phyloP scores from a whole-genome alignment of 2,797 vertebrate species.

The Bovichtus variegatus region DNA sequence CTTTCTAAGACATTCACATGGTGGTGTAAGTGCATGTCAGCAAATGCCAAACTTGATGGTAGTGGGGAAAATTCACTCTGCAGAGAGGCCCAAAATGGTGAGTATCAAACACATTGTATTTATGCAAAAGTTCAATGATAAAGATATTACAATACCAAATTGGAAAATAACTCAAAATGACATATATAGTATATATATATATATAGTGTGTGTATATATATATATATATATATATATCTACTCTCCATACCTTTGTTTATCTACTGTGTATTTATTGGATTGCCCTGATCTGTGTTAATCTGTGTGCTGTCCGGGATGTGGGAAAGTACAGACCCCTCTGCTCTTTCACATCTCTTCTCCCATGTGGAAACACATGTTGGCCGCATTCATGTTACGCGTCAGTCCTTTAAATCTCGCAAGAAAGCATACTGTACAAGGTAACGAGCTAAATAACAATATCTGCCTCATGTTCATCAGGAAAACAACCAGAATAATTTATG shows the following conservation, averaged over 20 bases:
- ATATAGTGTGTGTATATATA: too few species aligned
- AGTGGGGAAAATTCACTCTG: neutral
- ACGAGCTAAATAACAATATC: neutral
- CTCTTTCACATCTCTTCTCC: slow-evolving; percentile 14
- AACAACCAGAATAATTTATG: slow-evolving; percentile 17
- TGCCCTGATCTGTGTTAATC: neutral
- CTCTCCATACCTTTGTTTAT: neutral
- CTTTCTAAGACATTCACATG: slow-evolving; percentile 25
- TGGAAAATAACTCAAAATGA: neutral
- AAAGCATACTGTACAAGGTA: neutral
- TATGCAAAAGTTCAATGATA: neutral
- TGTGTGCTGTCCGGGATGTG: neutral
- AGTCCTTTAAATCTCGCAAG: neutral
- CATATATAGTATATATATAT: too few species aligned
- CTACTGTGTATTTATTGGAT: neutral
- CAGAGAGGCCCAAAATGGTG: neutral
- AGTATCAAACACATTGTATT: neutral
- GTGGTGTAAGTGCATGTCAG: slow-evolving; percentile 32
- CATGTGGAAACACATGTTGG: slow-evolving; percentile 23
- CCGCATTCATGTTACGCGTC: neutral
- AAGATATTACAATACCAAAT: neutral
- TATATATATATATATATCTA: neutral
- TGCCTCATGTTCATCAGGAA: neutral
- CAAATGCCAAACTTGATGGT: slow-evolving; percentile 18
- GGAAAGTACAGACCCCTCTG: slow-evolving; percentile 34